Base-by-base conservation (phyloP, 2,113 vertebrate species). In the Phodopus roborovskii region DNA sequence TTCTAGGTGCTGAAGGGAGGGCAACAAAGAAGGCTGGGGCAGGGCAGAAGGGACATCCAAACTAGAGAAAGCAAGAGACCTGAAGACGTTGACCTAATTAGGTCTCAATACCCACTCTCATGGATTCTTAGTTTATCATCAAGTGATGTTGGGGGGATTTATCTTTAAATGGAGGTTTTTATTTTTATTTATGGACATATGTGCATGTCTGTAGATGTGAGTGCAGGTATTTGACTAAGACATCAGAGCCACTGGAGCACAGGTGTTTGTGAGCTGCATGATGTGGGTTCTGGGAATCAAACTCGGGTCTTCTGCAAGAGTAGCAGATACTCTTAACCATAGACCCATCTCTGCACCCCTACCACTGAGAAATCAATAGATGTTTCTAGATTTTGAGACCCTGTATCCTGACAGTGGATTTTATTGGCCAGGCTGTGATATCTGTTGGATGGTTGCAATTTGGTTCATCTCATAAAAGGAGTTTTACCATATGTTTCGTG, bases 381-480 rank as follows among this genome's bases (percentile, higher is more conserved):
- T 70, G 42, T 9, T 82, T 91, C 74, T 50, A 74, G 22, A 39
- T 11, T 45, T 58, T 45, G 30, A 53, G 33, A 94, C 71, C 75
- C 12, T 42, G 39, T 8, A 81, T 20, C 64, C 78, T 88, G 50
- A 84, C 8, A 92, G 50, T 74, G 16, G 74, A 36, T 90, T 91
- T 95, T 88, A 83, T 82, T 89, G 89, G 68, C 53, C n/a, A 94
- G 42, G 12, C 22, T 33, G 3, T 64, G 53, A 85, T 86, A 91
- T 87, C 48, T 79, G 36, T 83, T 82, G 77, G 85, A 93, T 79
- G 62, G 87, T 50, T 93, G 50, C 53, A 93, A 58, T 91, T 62
- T 93, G 83, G 20, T 87, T 26, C n/a, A 0, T 60, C 12, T 86
- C 66, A 79, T 5, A 30, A 60, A 88, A 81, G 28, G 20, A 45